These are phyloP conservation scores for Brachymystax lenok DNA, from an alignment of 2,797 vertebrate genomes.

Conservation along the genomic window DNA sequence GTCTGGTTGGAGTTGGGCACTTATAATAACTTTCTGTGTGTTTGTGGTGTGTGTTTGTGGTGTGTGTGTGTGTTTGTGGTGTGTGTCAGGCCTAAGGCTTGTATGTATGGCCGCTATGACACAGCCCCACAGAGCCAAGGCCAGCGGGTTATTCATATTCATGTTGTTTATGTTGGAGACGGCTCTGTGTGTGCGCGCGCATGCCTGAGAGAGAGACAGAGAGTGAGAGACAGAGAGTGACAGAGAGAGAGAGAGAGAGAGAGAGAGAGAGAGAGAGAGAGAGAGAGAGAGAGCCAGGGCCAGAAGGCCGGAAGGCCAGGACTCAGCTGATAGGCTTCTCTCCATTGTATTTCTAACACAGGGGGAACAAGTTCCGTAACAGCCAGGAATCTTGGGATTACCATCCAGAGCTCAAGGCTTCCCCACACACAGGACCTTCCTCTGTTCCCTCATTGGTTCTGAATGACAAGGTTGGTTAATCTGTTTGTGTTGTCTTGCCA, in stretches of 20 bases:
- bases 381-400: constrained; percentile 55
- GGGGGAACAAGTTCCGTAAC: constrained; percentile 38
- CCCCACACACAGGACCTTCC: neutral
- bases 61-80: constrained; percentile 53
- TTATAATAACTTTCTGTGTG: constrained; percentile 16
- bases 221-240: too few relatives aligned
- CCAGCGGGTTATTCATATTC: constrained; percentile 69
- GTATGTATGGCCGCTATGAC: constrained; percentile 48
- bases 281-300: too few relatives aligned
- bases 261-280: neutral
- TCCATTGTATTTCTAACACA: constrained; percentile 58
- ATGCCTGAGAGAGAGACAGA: constrained; percentile 17
- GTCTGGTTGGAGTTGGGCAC: neutral
- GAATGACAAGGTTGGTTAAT: neutral
- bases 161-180: constrained; percentile 54
- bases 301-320: constrained; percentile 33
- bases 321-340: constrained; percentile 63
- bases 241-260: too few relatives aligned
- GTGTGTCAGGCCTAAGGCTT: constrained; percentile 56
- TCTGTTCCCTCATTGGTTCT: neutral
- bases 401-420: constrained; percentile 23
- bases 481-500: neutral
- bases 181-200: constrained; percentile 34
- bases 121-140: constrained; percentile 41
- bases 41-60: constrained; percentile 60